phyloP scores from a whole-genome alignment of 2,888 invertebrate species.

The Cephalotes varians region DNA sequence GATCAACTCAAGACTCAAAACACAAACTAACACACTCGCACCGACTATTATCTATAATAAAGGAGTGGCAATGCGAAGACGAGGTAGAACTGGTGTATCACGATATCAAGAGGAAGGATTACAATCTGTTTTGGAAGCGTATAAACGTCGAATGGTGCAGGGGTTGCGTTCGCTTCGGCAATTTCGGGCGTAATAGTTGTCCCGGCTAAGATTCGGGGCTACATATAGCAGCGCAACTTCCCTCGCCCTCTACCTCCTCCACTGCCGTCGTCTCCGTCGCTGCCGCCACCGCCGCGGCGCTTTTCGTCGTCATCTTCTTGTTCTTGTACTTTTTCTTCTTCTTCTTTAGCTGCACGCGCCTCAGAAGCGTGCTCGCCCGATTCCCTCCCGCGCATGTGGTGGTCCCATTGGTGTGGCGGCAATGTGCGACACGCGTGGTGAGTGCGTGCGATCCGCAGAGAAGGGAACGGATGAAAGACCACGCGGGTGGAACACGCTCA shows the following conservation, averaged over 20 bases:
- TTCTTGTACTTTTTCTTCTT: constrained; percentile 64
- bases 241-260: constrained; percentile 78
- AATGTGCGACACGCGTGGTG: constrained; percentile 64
- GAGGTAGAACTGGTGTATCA: background rate
- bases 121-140: background rate
- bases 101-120: background rate
- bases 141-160: constrained; percentile 31
- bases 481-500: background rate
- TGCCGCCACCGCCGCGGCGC: constrained; percentile 56
- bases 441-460: background rate
- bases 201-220: constrained; percentile 84
- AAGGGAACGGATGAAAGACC: constrained; percentile 12
- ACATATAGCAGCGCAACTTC: constrained; percentile 84
- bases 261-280: constrained; percentile 60
- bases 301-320: constrained; percentile 53
- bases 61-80: background rate
- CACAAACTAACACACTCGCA: constrained; percentile 52
- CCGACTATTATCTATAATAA: constrained; percentile 34
- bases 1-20: constrained; percentile 30
- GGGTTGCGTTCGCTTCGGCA: constrained; percentile 80
- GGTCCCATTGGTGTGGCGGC: constrained; percentile 66
- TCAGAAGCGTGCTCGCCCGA: constrained; percentile 69
- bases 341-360: constrained; percentile 67
- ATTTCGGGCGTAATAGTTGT: constrained; percentile 84
- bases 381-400: constrained; percentile 54